Base-by-base conservation (phyloP, 2,797 vertebrate species). In the Paratrypauchen microcephalus region DNA sequence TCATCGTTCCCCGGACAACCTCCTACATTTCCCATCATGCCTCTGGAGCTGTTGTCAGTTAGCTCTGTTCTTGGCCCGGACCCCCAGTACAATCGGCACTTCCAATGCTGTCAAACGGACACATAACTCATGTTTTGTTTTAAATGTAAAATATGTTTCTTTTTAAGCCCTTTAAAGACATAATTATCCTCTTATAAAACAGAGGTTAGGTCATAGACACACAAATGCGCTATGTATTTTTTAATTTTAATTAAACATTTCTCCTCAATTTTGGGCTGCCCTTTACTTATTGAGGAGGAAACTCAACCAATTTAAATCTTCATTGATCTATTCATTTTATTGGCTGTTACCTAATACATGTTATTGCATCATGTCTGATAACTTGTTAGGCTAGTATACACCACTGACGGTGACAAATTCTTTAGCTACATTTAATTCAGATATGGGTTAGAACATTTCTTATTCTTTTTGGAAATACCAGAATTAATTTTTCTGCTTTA, bases 221-320 rank as follows among this genome's bases (percentile, higher is more conserved):
- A 66, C 79, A 73, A 78, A 77, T 56, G 72, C 69, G 60, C 77
- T 82, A 68, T 91, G 83, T 88, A 80, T 89, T 90, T 89, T 91
- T 90, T 84, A 80, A 88, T 86, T 91, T 89, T 89, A 89, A 91
- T 92, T 90, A 90, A 89, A 87, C 77, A 64, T 86, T 81, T 81
- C 78, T 89, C 87, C 81, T 89, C 72, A 47, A 63, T 72, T 60
- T 58, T 88, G 78, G 74, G 58, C 70, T 45, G 21, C 4, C 28
- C 18, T 65, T 63, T 47, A 63, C 61, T 12, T 62, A 5, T 15
- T 13, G 18, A 12, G 15, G 56, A 45, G 6, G 5, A 58, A 58
- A 58, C 24, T 18, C 15, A 45, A 15, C 13, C 41, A 15, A 52
- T 52, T 52, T 9, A n/a, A 52, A n/a, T n/a, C 7, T 52, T 52